Conservation (phyloP, 2,113 vertebrate species). For the Apteryx owenii region DNA sequence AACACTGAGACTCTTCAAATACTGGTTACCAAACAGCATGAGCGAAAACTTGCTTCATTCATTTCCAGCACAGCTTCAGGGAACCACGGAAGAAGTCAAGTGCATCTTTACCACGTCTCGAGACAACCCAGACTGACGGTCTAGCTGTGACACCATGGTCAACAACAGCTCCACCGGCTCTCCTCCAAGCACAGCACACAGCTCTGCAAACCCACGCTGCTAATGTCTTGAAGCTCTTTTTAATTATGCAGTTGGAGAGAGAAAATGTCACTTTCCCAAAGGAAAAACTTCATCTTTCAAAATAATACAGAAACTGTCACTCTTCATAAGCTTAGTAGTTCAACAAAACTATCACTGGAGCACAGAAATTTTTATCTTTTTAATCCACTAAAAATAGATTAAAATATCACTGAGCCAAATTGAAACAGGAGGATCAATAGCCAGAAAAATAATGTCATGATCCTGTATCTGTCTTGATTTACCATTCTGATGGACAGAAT, state of each 20-base stretch:
- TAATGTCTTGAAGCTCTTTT: neutral
- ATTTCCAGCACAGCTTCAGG: neutral
- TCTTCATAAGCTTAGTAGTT: neutral
- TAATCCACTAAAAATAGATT: neutral
- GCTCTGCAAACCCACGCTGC: neutral
- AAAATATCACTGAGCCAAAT: neutral
- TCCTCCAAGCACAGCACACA: neutral
- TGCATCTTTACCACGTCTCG: neutral
- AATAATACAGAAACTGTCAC: neutral
- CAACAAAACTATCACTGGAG: neutral
- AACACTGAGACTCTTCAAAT: neutral
- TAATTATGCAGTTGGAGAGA: neutral
- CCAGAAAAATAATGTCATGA: neutral
- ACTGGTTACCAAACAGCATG: neutral
- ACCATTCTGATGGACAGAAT: neutral
- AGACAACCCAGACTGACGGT: fast-evolving
- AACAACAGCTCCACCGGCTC: neutral
- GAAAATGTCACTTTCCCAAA: neutral
- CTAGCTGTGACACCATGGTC: fast-evolving
- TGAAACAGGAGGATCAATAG: neutral
- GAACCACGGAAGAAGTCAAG: too few relatives aligned
- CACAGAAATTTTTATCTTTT: neutral
- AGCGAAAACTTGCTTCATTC: neutral
- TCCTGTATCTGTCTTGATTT: neutral
- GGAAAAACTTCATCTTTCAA: neutral